Evolutionary conservation across 2,113 vertebrate genomes (phyloP).

Genomic region (Pelusios castaneus): DNA sequence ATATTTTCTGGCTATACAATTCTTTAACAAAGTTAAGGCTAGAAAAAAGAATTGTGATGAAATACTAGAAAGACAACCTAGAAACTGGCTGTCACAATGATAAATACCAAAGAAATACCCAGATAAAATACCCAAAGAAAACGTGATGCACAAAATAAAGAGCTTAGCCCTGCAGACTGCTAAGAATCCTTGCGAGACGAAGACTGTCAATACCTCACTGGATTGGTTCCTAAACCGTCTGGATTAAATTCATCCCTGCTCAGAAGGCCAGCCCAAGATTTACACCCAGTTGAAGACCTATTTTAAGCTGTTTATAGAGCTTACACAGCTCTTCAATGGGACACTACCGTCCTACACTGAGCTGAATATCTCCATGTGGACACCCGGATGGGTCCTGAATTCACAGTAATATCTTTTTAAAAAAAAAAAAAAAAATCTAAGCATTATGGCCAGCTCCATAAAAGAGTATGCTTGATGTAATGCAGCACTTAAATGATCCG

Average conservation of each 20-base stretch:
- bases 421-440: not conserved
- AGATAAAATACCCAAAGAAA: constrained; percentile 53
- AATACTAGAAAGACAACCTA: constrained; percentile 55
- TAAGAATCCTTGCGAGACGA: not conserved
- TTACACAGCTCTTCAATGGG: not conserved
- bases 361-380: not conserved
- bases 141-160: not conserved
- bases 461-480: constrained; percentile 21
- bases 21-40: constrained; percentile 68
- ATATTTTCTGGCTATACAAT: constrained; percentile 72
- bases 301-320: not conserved
- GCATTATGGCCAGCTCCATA: not conserved
- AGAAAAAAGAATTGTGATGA: constrained; percentile 50
- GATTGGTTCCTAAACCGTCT: not conserved
- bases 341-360: constrained; percentile 46
- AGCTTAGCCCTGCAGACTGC: not conserved
- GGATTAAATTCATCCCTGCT: not conserved
- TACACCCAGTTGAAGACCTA: not conserved
- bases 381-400: not conserved
- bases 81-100: constrained; percentile 33
- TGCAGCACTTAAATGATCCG: not conserved
- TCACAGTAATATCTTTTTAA: not conserved
- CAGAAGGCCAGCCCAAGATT: not conserved
- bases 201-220: not conserved
- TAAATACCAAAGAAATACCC: no score